phyloP scores from a whole-genome alignment of 2,797 vertebrate species.

The Saxicola maurus region DNA sequence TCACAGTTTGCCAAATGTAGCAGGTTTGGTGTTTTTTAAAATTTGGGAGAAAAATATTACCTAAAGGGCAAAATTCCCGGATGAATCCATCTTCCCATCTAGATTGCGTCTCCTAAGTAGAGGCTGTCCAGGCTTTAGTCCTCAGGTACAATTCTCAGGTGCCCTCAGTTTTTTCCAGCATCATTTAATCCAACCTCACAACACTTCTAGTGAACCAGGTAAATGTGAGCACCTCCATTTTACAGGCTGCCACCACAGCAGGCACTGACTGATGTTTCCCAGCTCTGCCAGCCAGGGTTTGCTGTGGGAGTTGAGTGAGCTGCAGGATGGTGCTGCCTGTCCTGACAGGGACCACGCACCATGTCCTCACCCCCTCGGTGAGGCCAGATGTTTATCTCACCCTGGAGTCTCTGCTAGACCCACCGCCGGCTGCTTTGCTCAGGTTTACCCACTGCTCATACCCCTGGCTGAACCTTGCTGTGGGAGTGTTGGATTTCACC shows the following conservation, averaged over 20 bases:
- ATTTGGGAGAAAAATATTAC: fast-evolving
- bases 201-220: background rate
- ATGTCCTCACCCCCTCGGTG: fast-evolving
- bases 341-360: fast-evolving
- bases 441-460: fast-evolving
- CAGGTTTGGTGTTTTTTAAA: background rate
- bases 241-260: background rate
- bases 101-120: background rate
- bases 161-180: background rate
- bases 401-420: background rate
- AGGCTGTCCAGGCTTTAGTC: background rate
- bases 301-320: background rate
- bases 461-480: background rate
- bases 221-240: background rate
- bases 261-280: fast-evolving
- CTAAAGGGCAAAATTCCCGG: background rate
- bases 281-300: fast-evolving
- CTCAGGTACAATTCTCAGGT: background rate
- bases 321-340: background rate
- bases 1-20: background rate
- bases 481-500: fast-evolving
- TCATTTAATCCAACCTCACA: background rate
- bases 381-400: background rate
- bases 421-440: fast-evolving
- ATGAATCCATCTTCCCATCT: background rate